A percentile compares a stretch with the other conserved stretches of the same genome.
Conservation (phyloP, 2,888 invertebrate species). For the Pristionchus exspectatus region DNA sequence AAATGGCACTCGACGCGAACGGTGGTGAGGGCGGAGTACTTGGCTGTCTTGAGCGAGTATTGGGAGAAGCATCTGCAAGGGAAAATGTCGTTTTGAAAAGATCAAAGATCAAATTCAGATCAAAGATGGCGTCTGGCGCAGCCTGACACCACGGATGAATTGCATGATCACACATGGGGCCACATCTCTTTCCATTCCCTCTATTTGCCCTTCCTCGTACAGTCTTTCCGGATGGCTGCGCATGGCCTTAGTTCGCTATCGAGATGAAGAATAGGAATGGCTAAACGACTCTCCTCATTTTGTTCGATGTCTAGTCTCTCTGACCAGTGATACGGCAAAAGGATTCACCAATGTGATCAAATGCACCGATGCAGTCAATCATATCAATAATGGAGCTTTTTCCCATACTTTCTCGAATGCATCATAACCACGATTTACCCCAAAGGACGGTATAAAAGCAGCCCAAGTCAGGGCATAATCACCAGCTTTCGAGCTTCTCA, state of each 20-base stretch:
- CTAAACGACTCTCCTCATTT: too few relatives aligned
- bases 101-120: too few relatives aligned
- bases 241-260: not conserved
- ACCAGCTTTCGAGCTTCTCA: not conserved
- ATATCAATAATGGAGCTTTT: not conserved
- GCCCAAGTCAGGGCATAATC: not conserved
- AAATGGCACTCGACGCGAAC: constrained; percentile 31
- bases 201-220: constrained; percentile 12
- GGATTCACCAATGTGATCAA: not conserved
- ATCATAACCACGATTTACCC: not conserved
- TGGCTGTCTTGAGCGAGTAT: constrained; percentile 65
- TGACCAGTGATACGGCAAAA: too few relatives aligned
- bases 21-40: not conserved
- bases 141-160: too few relatives aligned
- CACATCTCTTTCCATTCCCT: not conserved
- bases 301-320: too few relatives aligned
- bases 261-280: too few relatives aligned
- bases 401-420: not conserved
- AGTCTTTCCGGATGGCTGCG: not conserved
- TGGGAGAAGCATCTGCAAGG: constrained; percentile 21
- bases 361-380: not conserved
- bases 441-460: not conserved
- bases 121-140: too few relatives aligned
- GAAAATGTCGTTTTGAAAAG: not conserved
- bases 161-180: not conserved